Conservation (phyloP, 2,113 vertebrate genomes). For the Ceuthmochares aereus region DNA sequence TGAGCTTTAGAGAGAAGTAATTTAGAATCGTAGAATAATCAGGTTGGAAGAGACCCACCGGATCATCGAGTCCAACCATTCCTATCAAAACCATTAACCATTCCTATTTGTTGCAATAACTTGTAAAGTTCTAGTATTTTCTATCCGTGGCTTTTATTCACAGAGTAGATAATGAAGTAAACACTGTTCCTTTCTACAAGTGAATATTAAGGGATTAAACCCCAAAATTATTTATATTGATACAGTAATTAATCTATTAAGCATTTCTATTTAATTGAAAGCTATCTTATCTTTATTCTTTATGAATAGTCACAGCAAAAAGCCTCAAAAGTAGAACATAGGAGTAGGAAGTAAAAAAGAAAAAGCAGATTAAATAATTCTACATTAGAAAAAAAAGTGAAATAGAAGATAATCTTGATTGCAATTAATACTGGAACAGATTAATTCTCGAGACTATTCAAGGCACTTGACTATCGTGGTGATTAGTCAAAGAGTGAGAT, state of each 20-base stretch:
- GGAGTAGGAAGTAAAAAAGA: neutral
- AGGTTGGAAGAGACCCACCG: no score
- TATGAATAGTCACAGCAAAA: neutral
- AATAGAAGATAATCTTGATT: neutral
- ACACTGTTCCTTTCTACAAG: neutral
- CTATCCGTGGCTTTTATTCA: neutral
- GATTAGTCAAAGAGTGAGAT: neutral
- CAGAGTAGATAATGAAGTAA: neutral
- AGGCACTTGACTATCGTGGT: neutral
- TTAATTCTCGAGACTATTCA: neutral
- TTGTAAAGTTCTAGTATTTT: neutral
- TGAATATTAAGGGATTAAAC: neutral
- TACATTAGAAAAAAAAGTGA: neutral
- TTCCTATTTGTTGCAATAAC: neutral
- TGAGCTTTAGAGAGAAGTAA: neutral
- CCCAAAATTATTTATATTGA: slow-evolving; percentile 40
- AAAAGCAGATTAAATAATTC: neutral
- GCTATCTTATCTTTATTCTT: neutral
- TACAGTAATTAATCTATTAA: slow-evolving; percentile 39
- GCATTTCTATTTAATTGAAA: slow-evolving; percentile 44
- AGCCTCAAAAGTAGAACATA: neutral
- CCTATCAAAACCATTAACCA: no score
- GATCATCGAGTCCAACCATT: no score
- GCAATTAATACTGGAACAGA: neutral
- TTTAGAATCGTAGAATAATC: no score